A percentile compares a stretch with the other conserved stretches of the same genome.
Conservation (phyloP, 2,888 invertebrate species). For the Bombylius discolor region DNA sequence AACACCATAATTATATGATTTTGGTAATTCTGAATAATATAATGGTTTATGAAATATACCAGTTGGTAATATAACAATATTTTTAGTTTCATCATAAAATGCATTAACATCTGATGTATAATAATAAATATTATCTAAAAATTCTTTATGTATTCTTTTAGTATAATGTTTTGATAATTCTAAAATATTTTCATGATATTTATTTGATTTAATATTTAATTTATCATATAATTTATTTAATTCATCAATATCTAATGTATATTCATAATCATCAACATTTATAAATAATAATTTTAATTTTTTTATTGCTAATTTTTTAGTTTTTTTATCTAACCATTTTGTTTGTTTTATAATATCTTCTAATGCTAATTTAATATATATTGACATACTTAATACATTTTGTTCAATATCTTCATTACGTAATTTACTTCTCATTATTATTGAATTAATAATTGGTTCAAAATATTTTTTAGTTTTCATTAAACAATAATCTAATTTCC, state of each 20-base stretch:
- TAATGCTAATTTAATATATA: slow-evolving; percentile 1
- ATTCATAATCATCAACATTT: slow-evolving; percentile 1
- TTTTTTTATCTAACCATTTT: not conserved
- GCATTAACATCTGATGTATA: slow-evolving; percentile 1
- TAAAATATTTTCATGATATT: not conserved
- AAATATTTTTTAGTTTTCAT: not conserved
- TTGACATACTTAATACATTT: not conserved
- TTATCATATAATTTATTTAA: not conserved
- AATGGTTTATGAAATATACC: slow-evolving; percentile 2
- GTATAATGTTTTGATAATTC: not conserved
- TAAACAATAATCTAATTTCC: not conserved
- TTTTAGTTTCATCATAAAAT: not conserved
- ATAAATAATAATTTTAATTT: not conserved
- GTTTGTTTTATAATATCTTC: not conserved
- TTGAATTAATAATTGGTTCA: not conserved
- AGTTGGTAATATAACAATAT: not conserved
- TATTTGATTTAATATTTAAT: not conserved
- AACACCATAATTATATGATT: slow-evolving; percentile 1
- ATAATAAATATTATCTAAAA: not conserved
- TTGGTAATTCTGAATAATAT: not conserved
- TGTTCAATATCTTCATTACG: not conserved
- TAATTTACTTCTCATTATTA: not conserved
- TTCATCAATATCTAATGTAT: not conserved
- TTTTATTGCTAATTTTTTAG: not conserved
- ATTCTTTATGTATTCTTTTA: not conserved